Conservation (phyloP, 1,140 invertebrate genomes). For the Drosophila murphyi region DNA sequence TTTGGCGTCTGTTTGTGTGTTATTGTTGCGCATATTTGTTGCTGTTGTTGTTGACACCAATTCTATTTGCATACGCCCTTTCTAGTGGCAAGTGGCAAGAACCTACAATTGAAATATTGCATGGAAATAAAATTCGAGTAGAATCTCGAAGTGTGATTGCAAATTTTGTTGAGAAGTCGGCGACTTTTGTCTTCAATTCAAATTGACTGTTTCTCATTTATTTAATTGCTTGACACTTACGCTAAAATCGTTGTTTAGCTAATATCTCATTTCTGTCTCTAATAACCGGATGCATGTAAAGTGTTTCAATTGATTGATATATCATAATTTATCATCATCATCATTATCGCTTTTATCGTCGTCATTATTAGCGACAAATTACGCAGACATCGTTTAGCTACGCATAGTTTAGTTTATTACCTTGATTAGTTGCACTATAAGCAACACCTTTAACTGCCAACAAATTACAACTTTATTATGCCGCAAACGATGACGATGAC, state of each 20-base stretch:
- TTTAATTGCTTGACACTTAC: neutral
- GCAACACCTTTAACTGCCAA: slow-evolving; percentile 82
- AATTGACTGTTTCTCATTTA: neutral
- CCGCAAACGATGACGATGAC: slow-evolving; percentile 69
- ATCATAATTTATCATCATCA: slow-evolving; percentile 19
- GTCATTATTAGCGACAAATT: slow-evolving; percentile 72
- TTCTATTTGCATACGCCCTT: slow-evolving; percentile 46
- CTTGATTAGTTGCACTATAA: slow-evolving; percentile 82
- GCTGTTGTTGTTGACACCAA: slow-evolving; percentile 41
- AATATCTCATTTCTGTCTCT: no score
- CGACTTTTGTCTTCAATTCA: neutral
- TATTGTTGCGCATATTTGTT: slow-evolving; percentile 24
- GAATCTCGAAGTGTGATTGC: slow-evolving; percentile 7
- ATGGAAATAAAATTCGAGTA: slow-evolving; percentile 13
- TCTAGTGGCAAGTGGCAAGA: slow-evolving; percentile 13
- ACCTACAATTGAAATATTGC: neutral
- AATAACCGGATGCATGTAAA: neutral
- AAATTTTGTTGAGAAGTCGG: neutral
- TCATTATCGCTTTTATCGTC: slow-evolving; percentile 45
- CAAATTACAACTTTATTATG: slow-evolving; percentile 83
- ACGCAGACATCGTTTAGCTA: slow-evolving; percentile 71
- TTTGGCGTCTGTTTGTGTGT: slow-evolving; percentile 33
- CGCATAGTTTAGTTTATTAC: slow-evolving; percentile 80
- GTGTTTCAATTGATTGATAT: slow-evolving; percentile 35
- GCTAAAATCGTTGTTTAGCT: neutral